Base-by-base conservation (phyloP, 2,113 vertebrate genomes). In the Hemibagrus wyckioides region DNA sequence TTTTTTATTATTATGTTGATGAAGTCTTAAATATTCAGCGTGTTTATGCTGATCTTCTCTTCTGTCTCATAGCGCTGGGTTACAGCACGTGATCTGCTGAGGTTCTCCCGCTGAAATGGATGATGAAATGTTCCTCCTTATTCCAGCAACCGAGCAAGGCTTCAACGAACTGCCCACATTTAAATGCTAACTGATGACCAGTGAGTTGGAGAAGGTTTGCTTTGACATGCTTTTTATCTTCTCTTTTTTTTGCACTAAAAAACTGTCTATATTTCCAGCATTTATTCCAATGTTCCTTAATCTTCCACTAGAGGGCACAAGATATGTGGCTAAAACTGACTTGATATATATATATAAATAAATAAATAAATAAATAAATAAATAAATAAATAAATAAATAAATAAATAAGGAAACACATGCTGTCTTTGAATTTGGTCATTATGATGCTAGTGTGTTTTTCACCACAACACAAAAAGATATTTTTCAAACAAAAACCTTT, bases 301-400 rank as follows among this genome's bases (percentile, higher is more conserved):
- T 21, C 10, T 41, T 19, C 41, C 82, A 67, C 41, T 83, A 83
- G 82, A 69, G 36, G 41, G 3, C 82, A 67, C 61, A 52, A 83
- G 3, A 83, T 9, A 17, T 25, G 4, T 36, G 19, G 65, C 17
- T 36, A 69, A 69, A 36, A 69, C 30, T 36, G n/a, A 36, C 17
- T 14, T 13, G n/a, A 10, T 0, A 25, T n/a, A n/a, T n/a, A n/a
- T n/a, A n/a, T n/a, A n/a, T n/a, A n/a, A n/a, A n/a, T n/a, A 61
- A 25, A 63, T 11, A 14, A 65, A 30, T 1, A 61, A 61, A 61
- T 21, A 6, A 59, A n/a, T 14, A 65, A 13, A 6, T n/a, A 63
- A 11, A 63, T 11, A 2, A 67, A 67, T 3, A 67, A 19, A 67
- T 0, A 17, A 3, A 71, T 8, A 23, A 3, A 39, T 1, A 41